Percentiles rank a stretch among this genome's conserved stretches.
Conservation (phyloP, 1,140 invertebrate genomes). For the Ladona fulva region DNA sequence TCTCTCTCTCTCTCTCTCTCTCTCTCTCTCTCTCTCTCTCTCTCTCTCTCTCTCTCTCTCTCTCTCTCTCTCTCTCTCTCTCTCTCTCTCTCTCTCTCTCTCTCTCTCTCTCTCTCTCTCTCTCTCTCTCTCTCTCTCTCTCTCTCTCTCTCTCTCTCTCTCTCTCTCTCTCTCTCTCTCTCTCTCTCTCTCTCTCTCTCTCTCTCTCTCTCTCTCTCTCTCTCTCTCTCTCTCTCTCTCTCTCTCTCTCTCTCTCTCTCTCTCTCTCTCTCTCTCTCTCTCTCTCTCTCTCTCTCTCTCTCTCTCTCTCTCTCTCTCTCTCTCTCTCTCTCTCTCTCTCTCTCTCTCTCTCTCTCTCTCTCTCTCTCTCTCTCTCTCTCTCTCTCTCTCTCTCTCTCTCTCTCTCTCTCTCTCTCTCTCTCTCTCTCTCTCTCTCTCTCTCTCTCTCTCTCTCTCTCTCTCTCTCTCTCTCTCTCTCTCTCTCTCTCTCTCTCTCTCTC, state of each 20-base stretch:
- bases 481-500: background rate
- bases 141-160: constrained; percentile 10
- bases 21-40: no score
- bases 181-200: constrained; percentile 13
- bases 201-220: background rate
- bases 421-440: background rate
- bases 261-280: constrained; percentile 22
- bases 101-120: background rate
- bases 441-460: background rate
- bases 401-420: background rate
- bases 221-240: constrained; percentile 12
- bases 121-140: background rate
- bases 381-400: background rate
- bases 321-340: background rate
- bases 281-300: background rate
- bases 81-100: background rate
- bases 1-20: no score
- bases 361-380: background rate
- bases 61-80: no score
- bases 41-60: no score
- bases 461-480: background rate
- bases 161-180: background rate
- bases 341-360: background rate
- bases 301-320: background rate
- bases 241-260: background rate